Base-by-base conservation (phyloP, 2,113 vertebrate species). In the Vimba vimba region DNA sequence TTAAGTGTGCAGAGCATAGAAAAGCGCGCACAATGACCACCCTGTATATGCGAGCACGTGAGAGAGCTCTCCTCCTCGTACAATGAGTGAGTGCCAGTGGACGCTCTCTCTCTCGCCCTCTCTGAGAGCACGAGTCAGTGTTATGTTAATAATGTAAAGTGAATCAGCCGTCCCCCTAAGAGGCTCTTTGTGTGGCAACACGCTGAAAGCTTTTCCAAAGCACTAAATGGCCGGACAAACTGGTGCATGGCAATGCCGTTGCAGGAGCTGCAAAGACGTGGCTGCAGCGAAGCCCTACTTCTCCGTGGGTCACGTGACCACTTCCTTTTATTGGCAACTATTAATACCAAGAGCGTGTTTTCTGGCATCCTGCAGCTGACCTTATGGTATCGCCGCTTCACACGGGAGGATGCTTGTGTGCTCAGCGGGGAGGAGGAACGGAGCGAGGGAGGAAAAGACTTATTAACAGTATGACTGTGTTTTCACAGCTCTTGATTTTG, bases 71-170 rank as follows among this genome's bases (percentile, higher is more conserved):
- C 76, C 21, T 82, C 62, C 30, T 33, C 64, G 11, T 82, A 82
- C 62, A 39, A 64, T 25, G 74, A 79, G 59, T 69, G 84, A 57
- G 45, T 71, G 52, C 52, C 77, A 60, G 66, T 45, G 78, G 27
- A 43, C 15, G 62, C 27, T 25, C 17, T 55, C 69, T 55, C 77
- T 55, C 76, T 85, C 75, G 13, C 11, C 57, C 76, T 45, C 33
- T 47, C 71, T 86, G 79, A 74, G 84, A 87, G 87, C 83, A 64
- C 50, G 43, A 85, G 68, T 88, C 92, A 94, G 89, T 33, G 87
- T 87, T 89, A 78, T 93, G 92, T 94, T 91, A 93, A 92, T 94
- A 94, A 95, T 92, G 91, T 89, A 91, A 92, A 93, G 91, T 89
- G 93, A 94, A 91, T 92, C 91, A 90, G 90, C 88, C 89, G 87